These are phyloP conservation scores for Macrotus californicus DNA, from an alignment of 2,113 vertebrate genomes.

Conservation along the genomic window DNA sequence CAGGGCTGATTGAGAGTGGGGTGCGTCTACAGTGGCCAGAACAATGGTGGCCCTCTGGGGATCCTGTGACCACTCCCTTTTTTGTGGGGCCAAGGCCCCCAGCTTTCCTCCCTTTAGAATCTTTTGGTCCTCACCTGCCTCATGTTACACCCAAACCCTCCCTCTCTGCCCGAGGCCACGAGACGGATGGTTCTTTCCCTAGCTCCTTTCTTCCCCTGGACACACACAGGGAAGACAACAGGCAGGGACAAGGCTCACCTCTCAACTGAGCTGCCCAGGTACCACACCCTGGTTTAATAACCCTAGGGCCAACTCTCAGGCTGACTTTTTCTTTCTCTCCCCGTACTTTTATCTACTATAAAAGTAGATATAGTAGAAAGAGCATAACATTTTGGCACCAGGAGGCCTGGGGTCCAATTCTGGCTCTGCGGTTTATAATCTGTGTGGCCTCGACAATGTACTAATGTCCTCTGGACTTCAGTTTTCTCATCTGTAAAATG, in stretches of 20 bases:
- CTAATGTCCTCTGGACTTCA: background rate
- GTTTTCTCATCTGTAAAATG: background rate
- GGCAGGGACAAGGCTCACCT: background rate
- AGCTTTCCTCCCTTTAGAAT: background rate
- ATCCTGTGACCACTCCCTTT: background rate
- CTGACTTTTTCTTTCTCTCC: background rate
- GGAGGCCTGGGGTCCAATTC: background rate
- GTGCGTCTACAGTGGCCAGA: background rate
- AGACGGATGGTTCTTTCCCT: background rate
- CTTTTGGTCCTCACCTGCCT: background rate
- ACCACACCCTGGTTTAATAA: background rate
- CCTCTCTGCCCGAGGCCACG: background rate
- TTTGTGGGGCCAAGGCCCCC: background rate
- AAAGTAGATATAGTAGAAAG: background rate
- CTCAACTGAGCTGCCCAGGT: background rate
- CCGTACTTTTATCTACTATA: too few relatives aligned
- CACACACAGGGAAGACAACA: fast-evolving
- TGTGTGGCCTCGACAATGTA: background rate
- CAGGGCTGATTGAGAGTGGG: background rate
- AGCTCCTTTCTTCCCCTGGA: background rate
- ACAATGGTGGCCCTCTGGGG: fast-evolving
- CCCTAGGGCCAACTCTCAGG: background rate
- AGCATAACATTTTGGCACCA: background rate
- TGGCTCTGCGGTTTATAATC: background rate
- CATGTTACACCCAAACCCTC: background rate